Conservation (phyloP, 2,797 vertebrate genomes). For the Falco concolor region DNA sequence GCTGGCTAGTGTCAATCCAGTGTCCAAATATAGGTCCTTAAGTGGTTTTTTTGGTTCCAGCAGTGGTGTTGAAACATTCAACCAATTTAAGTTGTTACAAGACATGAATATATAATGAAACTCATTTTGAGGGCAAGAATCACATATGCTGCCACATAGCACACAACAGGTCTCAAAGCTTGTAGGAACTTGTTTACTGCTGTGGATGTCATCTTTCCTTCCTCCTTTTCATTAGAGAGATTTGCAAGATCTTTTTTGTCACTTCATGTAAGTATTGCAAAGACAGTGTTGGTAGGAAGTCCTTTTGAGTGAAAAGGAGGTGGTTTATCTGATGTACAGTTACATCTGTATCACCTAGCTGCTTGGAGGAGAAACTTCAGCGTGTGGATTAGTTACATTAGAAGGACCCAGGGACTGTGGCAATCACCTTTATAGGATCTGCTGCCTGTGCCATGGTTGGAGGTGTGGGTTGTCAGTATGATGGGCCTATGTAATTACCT, state of each 20-base stretch:
- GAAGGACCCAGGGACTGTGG: neutral
- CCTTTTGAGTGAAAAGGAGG: neutral
- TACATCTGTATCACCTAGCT: neutral
- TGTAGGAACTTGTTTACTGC: neutral
- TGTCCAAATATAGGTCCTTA: conserved; percentile 6
- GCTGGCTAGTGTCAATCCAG: neutral
- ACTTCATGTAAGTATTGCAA: neutral
- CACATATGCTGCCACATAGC: neutral
- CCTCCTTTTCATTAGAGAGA: neutral
- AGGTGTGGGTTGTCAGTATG: neutral
- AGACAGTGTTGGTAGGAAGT: neutral
- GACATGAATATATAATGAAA: neutral
- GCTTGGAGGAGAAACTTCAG: neutral
- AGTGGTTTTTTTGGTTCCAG: neutral
- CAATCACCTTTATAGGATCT: neutral
- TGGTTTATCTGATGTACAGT: rapidly evolving
- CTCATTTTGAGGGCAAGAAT: neutral
- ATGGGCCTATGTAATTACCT: neutral
- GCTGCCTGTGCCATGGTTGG: rapidly evolving
- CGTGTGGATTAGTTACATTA: neutral
- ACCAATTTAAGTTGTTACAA: neutral
- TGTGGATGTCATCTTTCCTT: neutral
- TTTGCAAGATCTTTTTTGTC: neutral
- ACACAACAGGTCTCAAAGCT: neutral
- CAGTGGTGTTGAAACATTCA: neutral